Percentiles rank a stretch among this genome's conserved stretches.
These are phyloP conservation scores for Magallana angulata DNA, from an alignment of 1,140 invertebrate species.

Conservation along the genomic window DNA sequence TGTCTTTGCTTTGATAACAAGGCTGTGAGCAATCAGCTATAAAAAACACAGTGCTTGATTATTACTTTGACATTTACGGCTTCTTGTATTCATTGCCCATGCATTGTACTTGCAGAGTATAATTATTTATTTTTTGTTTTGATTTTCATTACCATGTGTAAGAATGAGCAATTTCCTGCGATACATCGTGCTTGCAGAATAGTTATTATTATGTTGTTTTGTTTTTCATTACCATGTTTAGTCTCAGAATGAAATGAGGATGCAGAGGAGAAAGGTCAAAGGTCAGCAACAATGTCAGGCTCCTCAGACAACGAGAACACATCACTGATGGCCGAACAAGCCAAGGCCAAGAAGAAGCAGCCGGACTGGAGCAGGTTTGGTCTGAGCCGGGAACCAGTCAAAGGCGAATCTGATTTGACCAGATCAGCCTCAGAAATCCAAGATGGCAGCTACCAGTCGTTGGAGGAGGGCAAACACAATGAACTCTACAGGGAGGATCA, in stretches of 20 bases:
- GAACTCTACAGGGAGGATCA: slow-evolving; percentile 94
- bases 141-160: too few species aligned
- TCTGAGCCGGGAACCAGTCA: slow-evolving; percentile 73
- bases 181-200: too few species aligned
- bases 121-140: too few species aligned
- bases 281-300: slow-evolving; percentile 48
- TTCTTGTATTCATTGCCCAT: too few species aligned
- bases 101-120: too few species aligned
- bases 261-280: slow-evolving; percentile 6
- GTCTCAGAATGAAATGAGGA: slow-evolving; percentile 18
- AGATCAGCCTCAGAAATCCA: slow-evolving; percentile 54
- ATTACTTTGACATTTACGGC: too few species aligned
- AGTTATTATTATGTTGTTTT: too few species aligned
- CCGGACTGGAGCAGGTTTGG: slow-evolving; percentile 77
- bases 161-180: too few species aligned
- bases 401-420: slow-evolving; percentile 48
- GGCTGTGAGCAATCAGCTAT: too few species aligned
- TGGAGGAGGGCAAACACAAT: slow-evolving; percentile 81
- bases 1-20: too few species aligned
- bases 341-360: slow-evolving; percentile 57
- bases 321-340: slow-evolving; percentile 49
- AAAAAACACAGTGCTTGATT: too few species aligned
- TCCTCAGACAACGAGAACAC: slow-evolving; percentile 50
- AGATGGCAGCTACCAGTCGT: slow-evolving; percentile 63
- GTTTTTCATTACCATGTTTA: background rate